These are phyloP conservation scores for Macrostomum cliftonense DNA, from an alignment of 2,888 invertebrate genomes.

Conservation along the genomic window DNA sequence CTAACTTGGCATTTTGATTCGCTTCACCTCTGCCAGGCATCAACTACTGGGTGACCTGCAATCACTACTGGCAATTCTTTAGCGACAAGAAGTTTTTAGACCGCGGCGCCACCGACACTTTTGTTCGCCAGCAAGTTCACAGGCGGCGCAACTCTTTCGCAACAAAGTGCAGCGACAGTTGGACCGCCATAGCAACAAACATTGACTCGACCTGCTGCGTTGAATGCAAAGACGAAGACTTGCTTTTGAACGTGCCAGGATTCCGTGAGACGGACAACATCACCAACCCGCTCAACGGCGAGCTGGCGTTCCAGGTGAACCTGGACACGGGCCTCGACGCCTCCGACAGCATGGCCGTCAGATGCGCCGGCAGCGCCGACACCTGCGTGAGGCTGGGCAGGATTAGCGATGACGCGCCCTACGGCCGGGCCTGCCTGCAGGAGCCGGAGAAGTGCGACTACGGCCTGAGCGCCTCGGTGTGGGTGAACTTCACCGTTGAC, in stretches of 20 bases:
- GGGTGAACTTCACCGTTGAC: constrained; percentile 1
- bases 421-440: background rate
- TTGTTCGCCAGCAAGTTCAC: background rate
- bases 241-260: too few relatives aligned
- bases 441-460: constrained; percentile 1
- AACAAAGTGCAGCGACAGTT: too few relatives aligned
- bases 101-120: background rate
- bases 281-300: too few relatives aligned
- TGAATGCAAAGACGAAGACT: too few relatives aligned
- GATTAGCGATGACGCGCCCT: background rate
- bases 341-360: background rate
- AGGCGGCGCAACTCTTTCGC: background rate
- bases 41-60: background rate
- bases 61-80: constrained; percentile 1
- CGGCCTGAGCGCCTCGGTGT: constrained; percentile 1
- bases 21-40: too few relatives aligned
- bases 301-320: background rate
- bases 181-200: too few relatives aligned
- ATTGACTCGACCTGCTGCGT: too few relatives aligned
- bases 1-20: too few relatives aligned
- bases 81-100: background rate
- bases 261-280: too few relatives aligned
- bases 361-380: background rate
- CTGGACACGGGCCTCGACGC: background rate
- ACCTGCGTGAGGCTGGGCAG: background rate